Percentiles rank a stretch among this genome's conserved stretches.
These are phyloP conservation scores for Oreortyx pictus DNA, from an alignment of 2,797 vertebrate species.

Conservation along the genomic window DNA sequence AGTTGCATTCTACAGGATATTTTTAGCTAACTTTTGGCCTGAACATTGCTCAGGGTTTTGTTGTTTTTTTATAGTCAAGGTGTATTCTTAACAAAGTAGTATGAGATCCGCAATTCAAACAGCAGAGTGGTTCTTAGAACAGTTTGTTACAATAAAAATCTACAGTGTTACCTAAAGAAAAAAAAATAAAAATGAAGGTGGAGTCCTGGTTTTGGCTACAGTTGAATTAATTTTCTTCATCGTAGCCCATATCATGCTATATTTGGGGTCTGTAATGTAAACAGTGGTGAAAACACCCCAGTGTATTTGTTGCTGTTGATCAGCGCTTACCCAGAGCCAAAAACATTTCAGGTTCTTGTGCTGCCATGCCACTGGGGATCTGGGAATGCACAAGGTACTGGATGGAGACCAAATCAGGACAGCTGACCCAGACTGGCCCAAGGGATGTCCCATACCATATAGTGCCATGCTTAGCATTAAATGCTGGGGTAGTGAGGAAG, in stretches of 20 bases:
- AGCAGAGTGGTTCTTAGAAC: background rate
- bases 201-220: background rate
- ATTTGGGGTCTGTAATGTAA: background rate
- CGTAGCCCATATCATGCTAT: background rate
- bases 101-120: background rate
- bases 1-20: background rate
- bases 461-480: background rate
- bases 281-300: background rate
- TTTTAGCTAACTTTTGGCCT: background rate
- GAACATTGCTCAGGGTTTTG: background rate
- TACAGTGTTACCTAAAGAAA: background rate
- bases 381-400: background rate
- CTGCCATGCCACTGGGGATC: background rate
- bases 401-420: background rate
- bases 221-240: background rate
- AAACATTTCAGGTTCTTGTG: background rate
- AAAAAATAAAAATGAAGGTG: background rate
- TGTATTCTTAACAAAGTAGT: background rate
- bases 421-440: background rate
- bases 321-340: background rate
- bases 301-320: background rate
- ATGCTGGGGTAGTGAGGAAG: background rate
- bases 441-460: too few relatives aligned
- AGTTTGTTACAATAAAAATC: background rate
- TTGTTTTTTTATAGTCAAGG: background rate